Base-by-base conservation (phyloP, 2,888 invertebrate species). In the Heliothis peltigera region DNA sequence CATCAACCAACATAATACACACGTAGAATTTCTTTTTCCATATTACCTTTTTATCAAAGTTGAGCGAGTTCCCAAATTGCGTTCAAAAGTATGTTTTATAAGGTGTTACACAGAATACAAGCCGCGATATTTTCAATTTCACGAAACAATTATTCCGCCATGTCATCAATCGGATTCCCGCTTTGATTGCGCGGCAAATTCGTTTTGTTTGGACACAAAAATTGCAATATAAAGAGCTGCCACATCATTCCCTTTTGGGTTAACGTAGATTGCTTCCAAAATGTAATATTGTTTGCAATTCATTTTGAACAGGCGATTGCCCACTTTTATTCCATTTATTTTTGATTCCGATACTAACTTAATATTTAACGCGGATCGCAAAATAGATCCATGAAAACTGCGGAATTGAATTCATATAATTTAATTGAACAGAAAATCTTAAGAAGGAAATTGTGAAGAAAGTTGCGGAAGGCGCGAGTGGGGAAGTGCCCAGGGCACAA, bases 141-240 rank as follows among this genome's bases (percentile, higher is more conserved):
- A 91, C 91, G 93, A 95, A 95, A 93, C 94, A 94, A 95, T 95
- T 95, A 95, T 95, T 93, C 90, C 91, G 92, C 93, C 92, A 92
- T 94, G 93, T 94, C 95, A 94, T 94, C 94, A 95, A 94, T 95
- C 93, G 94, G 94, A 94, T 92, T 91, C 93, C 91, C 91, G 93
- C 92, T 95, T 94, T 95, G 95, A 95, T 95, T 95, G 95, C 94
- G 92, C 92, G 92, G 93, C 93, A 94, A 95, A 95, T 94, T 95
- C 92, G 93, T 94, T 95, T 95, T 95, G 94, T 95, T 95, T 95
- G 93, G 90, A 93, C 91, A 93, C 94, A 95, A 94, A 95, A 95
- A 94, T 94, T 95, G 95, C 94, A 94, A 94, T 94, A 93, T 94
- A 95, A 94, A 95, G 94, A 94, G 94, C 92, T 92, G 93, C 94